Conservation (phyloP, 1,140 invertebrate genomes). For the Drosophila pseudoananassae region DNA sequence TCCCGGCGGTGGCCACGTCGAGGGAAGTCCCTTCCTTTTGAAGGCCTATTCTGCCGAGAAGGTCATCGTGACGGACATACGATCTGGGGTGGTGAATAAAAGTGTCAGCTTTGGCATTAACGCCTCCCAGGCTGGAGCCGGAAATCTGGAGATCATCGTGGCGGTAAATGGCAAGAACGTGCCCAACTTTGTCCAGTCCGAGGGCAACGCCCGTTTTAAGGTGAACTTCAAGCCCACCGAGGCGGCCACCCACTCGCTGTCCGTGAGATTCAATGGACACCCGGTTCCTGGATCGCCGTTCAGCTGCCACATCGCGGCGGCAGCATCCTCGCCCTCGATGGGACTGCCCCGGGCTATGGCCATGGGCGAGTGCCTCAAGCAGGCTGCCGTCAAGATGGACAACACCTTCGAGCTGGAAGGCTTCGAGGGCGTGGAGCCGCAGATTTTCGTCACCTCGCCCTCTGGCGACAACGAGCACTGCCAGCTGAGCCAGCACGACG, state of each 20-base stretch:
- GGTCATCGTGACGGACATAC: conserved; percentile 93
- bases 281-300: conserved; percentile 97
- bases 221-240: conserved; percentile 99
- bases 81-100: conserved; percentile 94
- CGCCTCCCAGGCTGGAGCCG: conserved; percentile 91
- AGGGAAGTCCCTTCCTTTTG: conserved; percentile 96
- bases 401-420: conserved; percentile 83
- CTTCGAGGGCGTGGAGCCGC: conserved; percentile 86
- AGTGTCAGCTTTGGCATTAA: conserved; percentile 97
- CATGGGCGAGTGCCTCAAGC: conserved; percentile 86
- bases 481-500: conserved; percentile 85
- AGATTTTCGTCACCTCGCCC: conserved; percentile 91
- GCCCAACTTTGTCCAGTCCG: conserved; percentile 98
- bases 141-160: conserved; percentile 98
- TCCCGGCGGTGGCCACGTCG: conserved; percentile 91
- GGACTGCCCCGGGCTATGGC: conserved; percentile 85
- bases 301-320: conserved; percentile 89
- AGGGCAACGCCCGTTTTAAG: conserved; percentile 97
- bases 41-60: conserved; percentile 97
- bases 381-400: conserved; percentile 85
- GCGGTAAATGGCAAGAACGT: conserved; percentile 99
- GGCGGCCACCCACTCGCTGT: conserved; percentile 93
- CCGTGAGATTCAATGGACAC: conserved; percentile 98
- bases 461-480: conserved; percentile 90
- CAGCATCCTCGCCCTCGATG: conserved; percentile 55